Evolutionary conservation across 2,797 vertebrate genomes (phyloP), one percentile per base, ranked within the genome.

Genomic region (Pseudomugil tenellus): DNA sequence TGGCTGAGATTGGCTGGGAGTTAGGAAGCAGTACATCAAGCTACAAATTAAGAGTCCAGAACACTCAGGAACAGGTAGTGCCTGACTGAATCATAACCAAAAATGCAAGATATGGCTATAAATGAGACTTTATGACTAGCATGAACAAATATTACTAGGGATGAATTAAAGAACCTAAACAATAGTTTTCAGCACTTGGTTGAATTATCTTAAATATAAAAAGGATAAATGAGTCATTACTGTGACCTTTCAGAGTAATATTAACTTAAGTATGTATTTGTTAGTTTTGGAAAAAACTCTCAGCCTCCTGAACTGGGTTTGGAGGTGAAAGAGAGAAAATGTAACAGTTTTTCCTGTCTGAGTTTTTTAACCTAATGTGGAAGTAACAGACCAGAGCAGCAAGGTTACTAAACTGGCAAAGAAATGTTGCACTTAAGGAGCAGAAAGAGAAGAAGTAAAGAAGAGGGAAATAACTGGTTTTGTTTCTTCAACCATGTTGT

Each of bases 1-100:
- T 60, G 75, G 62, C 64, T 46, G 81, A 93, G 90, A 93, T 94
- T 92, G 93, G 90, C 90, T 76, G 67, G 86, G 90, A 89, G 91
- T 92, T 87, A 76, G 84, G 78, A 77, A 81, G 85, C 72, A 66
- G 84, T 91, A 80, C 79, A 91, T 93, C 92, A 92, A 78, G 79
- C 80, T 67, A 83, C 85, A 89, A 90, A 93, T 94, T 87, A 92
- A 92, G 79, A 78, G 66, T 80, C 81, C 54, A 58, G 77, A 86
- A 74, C 77, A 74, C 62, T 82, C 69, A 46, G 84, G 81, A 84
- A 77, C 69, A 74, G 77, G 79, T 53, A 74, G 74, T 72, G 68
- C 75, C 14, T 11, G 62, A 59, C 70, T 64, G 62, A 76, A 69
- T 72, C 31, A 28, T 69, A 65, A 53, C 71, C 67, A 48, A 43